These are phyloP conservation scores for Aphidius gifuensis DNA, from an alignment of 1,140 invertebrate species.

Conservation along the genomic window DNA sequence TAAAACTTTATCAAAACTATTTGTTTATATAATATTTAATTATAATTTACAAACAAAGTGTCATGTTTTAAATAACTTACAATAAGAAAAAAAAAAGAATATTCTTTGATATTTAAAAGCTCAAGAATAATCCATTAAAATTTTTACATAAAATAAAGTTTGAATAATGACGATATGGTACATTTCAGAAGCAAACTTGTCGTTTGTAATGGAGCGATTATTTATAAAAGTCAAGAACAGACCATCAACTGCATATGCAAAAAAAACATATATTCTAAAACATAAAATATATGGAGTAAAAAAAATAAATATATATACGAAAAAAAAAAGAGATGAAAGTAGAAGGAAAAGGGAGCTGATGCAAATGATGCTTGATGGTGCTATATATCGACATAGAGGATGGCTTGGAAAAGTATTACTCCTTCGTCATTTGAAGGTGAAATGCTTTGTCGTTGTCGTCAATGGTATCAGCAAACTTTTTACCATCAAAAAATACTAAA, in stretches of 20 bases:
- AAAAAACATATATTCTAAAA: slow-evolving; percentile 4
- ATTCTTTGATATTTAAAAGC: no score
- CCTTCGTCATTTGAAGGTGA: slow-evolving; percentile 24
- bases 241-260: neutral
- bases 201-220: slow-evolving; percentile 5
- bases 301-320: slow-evolving; percentile 5
- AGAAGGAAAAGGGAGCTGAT: slow-evolving; percentile 17
- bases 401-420: slow-evolving; percentile 1
- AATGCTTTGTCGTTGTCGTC: slow-evolving; percentile 13
- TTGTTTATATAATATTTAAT: no score
- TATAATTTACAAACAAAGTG: no score
- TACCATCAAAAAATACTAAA: neutral
- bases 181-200: no score
- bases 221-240: slow-evolving; percentile 24
- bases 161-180: no score
- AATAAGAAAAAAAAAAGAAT: no score
- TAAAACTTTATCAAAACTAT: no score
- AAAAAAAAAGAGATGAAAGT: slow-evolving; percentile 8
- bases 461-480: slow-evolving; percentile 8
- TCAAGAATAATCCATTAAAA: no score
- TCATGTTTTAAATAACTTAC: no score
- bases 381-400: slow-evolving; percentile 19
- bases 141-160: no score
- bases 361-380: slow-evolving; percentile 22
- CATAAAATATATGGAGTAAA: neutral